A percentile compares a stretch with the other conserved stretches of the same genome.
Conservation (phyloP, 2,888 invertebrate species). For the Antheraea yamamai region DNA sequence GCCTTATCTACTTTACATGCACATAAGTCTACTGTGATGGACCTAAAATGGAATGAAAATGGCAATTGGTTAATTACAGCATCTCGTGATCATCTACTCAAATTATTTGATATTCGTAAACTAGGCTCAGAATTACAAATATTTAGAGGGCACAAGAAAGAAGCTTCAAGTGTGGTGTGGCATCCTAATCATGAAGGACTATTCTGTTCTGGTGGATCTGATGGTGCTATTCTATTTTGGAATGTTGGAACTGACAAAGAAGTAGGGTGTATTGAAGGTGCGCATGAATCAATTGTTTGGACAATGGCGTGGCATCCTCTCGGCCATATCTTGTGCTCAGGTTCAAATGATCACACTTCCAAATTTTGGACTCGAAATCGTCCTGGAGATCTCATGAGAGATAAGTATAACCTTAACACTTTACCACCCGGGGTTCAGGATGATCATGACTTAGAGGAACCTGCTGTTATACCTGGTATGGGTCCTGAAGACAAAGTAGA, state of each 20-base stretch:
- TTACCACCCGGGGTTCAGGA: slow-evolving; percentile 89
- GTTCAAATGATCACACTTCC: slow-evolving; percentile 99
- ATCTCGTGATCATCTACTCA: slow-evolving; percentile 97
- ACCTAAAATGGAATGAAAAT: slow-evolving; percentile 99
- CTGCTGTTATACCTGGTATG: slow-evolving; percentile 96
- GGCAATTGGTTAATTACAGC: slow-evolving; percentile 99
- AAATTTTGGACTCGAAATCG: slow-evolving; percentile 99
- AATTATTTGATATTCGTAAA: slow-evolving; percentile 98
- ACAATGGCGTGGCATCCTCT: slow-evolving; percentile 99
- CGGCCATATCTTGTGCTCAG: slow-evolving; percentile 98
- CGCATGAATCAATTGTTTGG: slow-evolving; percentile 99
- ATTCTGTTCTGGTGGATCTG: slow-evolving; percentile 99
- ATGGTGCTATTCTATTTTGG: slow-evolving; percentile 99
- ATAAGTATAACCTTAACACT: slow-evolving; percentile 97
- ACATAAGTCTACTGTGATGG: slow-evolving; percentile 99
- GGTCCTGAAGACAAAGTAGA: slow-evolving; percentile 98
- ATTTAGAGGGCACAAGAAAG: slow-evolving; percentile 99
- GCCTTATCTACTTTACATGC: slow-evolving; percentile 98
- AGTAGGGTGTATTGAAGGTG: slow-evolving; percentile 98
- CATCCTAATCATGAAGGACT: slow-evolving; percentile 98
- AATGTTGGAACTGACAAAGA: slow-evolving; percentile 99
- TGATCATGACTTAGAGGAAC: slow-evolving; percentile 85
- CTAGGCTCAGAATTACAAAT: slow-evolving; percentile 97
- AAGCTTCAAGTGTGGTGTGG: slow-evolving; percentile 98
- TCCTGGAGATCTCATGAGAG: slow-evolving; percentile 98